Conservation (phyloP, 37 sponge, comb jelly and placozoan genomes). For the Lycopodina hypogea region DNA sequence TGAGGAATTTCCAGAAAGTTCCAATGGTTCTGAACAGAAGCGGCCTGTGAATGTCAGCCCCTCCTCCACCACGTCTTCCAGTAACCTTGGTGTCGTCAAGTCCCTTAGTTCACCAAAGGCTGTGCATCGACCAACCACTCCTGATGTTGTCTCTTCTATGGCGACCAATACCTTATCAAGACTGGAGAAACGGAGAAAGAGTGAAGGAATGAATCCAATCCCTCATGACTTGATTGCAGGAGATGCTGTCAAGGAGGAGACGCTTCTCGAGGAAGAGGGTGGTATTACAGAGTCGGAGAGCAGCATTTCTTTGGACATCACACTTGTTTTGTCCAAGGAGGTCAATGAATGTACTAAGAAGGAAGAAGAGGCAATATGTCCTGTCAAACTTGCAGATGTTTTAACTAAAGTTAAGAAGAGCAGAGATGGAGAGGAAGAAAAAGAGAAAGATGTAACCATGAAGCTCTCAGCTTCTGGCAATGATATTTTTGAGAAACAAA, state of each 20-base stretch:
- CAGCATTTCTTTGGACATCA: background rate
- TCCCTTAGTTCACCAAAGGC: background rate
- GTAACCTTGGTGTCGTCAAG: no score
- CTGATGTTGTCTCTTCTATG: background rate
- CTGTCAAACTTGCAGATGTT: background rate
- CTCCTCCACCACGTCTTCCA: no score
- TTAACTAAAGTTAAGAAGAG: background rate
- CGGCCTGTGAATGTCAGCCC: no score
- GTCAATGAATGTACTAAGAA: background rate
- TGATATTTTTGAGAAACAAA: background rate
- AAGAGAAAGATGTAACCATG: no score
- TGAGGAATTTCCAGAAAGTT: no score
- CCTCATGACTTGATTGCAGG: background rate
- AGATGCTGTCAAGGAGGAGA: background rate
- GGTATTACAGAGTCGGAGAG: background rate
- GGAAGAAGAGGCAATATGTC: background rate
- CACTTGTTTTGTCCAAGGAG: background rate
- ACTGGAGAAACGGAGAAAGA: conserved; percentile 16
- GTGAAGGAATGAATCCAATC: conserved; percentile 35
- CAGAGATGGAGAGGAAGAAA: background rate
- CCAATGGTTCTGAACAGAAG: no score
- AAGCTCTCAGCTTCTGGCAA: background rate
- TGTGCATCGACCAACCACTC: conserved; percentile 16
- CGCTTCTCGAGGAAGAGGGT: conserved; percentile 2
- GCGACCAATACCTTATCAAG: background rate